Base-by-base conservation (phyloP, 2,113 vertebrate species). In the Cranoglanis bouderius region DNA sequence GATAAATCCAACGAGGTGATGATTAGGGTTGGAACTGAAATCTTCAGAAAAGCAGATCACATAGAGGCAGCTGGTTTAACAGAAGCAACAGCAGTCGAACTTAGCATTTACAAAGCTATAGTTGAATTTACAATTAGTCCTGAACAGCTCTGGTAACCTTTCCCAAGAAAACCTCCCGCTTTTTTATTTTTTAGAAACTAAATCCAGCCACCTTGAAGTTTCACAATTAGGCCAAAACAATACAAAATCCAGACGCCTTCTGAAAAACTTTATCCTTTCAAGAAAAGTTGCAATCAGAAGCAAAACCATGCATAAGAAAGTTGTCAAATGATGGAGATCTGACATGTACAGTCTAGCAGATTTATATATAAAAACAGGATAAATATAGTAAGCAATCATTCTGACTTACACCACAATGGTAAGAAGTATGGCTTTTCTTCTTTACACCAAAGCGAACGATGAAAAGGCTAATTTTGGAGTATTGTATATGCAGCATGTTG, bases 341-440 rank as follows among this genome's bases (percentile, higher is more conserved):
- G 72, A 46, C 55, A 29, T 80, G 35, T 84, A 88, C 43, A 84
- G 87, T 85, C 70, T n/a, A 86, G 70, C 77, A 61, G 43, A 83
- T 75, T n/a, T 10, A 24, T 13, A 40, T 80, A 51, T 35, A 80
- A 85, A 55, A 63, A 88, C 49, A n/a, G 57, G 12, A 75, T 65
- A 53, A 84, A 78, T 57, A 78, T 80, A 21, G 32, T 82, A 24
- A 82, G 53, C 82, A 24, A 38, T 77, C 59, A 85, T 21, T 70
- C 43, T 29, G 32, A 53, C 35, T 75, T 32, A 32, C 74, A 81
- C 51, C 63, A 85, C 83, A 59, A 81, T 80, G 72, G 16, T 81
- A 46, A 70, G 38, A 35, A 85, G 49, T 85, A 91, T 91, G 88
- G 90, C 90, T 91, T 91, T 74, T 32, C 38, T 63, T 61, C 67